A percentile compares a stretch with the other conserved stretches of the same genome.
Conservation (phyloP, 2,888 invertebrate genomes). For the Lasioglossum leucozonium region DNA sequence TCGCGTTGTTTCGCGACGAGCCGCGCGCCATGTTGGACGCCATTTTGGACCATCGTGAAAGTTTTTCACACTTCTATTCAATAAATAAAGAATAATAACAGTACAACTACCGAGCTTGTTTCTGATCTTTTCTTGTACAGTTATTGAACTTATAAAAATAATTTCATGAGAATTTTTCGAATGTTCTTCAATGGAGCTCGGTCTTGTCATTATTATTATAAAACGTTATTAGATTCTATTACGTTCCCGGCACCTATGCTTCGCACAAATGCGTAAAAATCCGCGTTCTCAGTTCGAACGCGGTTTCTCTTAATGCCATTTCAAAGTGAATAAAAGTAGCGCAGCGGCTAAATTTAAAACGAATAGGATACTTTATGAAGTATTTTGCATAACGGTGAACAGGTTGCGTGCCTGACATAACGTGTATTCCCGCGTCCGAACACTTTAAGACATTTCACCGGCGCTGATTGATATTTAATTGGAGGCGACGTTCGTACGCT, state of each 20-base stretch:
- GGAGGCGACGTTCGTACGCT: background rate
- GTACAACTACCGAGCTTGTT: background rate
- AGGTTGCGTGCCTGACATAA: background rate
- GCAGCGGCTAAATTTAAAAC: background rate
- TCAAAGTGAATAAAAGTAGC: background rate
- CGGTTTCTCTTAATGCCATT: background rate
- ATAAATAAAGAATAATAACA: background rate
- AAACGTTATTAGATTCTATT: background rate
- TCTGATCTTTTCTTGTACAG: background rate
- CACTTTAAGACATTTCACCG: background rate
- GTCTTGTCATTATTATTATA: too few species aligned
- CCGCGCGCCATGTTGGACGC: background rate
- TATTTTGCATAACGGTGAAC: background rate
- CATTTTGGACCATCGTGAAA: background rate
- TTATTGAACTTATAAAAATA: background rate
- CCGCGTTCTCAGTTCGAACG: background rate
- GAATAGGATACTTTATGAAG: background rate
- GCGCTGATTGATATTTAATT: slow-evolving; percentile 14
- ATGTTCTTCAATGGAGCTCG: too few species aligned
- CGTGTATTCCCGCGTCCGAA: background rate
- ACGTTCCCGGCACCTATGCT: background rate
- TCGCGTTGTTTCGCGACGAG: background rate
- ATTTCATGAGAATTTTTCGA: too few species aligned
- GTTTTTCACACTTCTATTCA: background rate
- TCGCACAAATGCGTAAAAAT: background rate